A percentile compares a stretch with the other conserved stretches of the same genome.
Evolutionary conservation across 2,888 invertebrate genomes (phyloP).

Genomic region (Eurytoma californica): DNA sequence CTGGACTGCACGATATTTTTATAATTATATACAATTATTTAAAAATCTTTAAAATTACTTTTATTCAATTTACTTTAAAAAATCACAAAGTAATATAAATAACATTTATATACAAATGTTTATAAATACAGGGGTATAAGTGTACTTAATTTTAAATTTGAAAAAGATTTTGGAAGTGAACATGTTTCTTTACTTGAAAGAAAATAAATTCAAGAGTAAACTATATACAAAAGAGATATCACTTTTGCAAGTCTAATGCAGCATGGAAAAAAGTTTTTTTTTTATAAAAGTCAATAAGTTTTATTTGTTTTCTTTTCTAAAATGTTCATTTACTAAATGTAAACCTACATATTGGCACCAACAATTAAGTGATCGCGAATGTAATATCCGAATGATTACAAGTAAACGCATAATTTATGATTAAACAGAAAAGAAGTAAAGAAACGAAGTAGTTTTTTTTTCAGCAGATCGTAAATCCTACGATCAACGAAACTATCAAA

Average conservation of each 20-base stretch:
- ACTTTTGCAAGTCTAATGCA: no score
- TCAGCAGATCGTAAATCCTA: no score
- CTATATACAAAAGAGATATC: no score
- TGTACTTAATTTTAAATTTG: no score
- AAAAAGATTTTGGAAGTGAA: no score
- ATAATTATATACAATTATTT: conserved; percentile 40
- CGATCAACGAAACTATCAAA: no score
- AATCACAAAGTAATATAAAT: conserved; percentile 37
- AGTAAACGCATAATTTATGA: background rate
- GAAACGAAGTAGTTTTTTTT: no score
- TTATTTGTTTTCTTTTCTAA: conserved; percentile 11
- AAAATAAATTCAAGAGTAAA: conserved; percentile 27
- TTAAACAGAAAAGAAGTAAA: background rate
- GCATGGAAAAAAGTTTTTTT: no score
- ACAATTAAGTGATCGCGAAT: conserved; percentile 46
- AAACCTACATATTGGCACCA: conserved; percentile 57
- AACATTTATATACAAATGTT: conserved; percentile 42
- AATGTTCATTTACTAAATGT: conserved; percentile 31
- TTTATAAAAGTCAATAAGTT: background rate
- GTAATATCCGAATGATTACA: background rate
- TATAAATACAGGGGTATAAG: conserved; percentile 25
- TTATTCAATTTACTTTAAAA: conserved; percentile 39
- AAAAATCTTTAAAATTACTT: conserved; percentile 35
- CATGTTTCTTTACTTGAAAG: background rate
- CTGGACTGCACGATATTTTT: conserved; percentile 1